A percentile compares a stretch with the other conserved stretches of the same genome.
Conservation (phyloP, 2,888 invertebrate species). For the Eristalis tenax region DNA sequence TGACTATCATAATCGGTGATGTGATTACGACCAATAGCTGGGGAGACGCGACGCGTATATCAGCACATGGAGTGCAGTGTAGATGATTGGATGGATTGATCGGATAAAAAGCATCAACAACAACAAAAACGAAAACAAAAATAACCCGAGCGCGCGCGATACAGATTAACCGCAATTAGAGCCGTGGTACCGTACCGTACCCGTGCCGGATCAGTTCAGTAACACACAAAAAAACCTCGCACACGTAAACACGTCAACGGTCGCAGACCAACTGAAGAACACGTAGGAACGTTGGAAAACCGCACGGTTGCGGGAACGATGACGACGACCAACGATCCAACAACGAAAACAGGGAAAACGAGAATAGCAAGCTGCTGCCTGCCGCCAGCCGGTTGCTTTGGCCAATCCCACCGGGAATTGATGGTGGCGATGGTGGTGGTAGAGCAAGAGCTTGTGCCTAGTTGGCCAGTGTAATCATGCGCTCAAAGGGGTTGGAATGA, state of each 20-base stretch:
- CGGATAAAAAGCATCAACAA: constrained; percentile 12
- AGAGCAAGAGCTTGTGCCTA: constrained; percentile 47
- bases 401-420: constrained; percentile 71
- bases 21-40: constrained; percentile 9
- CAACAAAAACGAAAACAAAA: neutral
- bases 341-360: constrained; percentile 66
- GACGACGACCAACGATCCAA: constrained; percentile 48
- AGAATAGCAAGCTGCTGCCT: constrained; percentile 67
- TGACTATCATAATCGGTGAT: constrained; percentile 52
- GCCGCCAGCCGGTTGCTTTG: constrained; percentile 66
- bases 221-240: constrained; percentile 69
- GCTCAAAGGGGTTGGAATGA: constrained; percentile 62
- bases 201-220: constrained; percentile 54
- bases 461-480: constrained; percentile 57
- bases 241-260: constrained; percentile 80
- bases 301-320: constrained; percentile 70
- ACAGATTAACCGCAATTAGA: constrained; percentile 67
- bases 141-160: constrained; percentile 49
- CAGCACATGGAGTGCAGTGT: constrained; percentile 39
- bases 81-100: constrained; percentile 19
- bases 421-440: constrained; percentile 68
- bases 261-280: constrained; percentile 80
- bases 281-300: constrained; percentile 69
- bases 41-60: constrained; percentile 49
- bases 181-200: constrained; percentile 60